Base-by-base conservation (phyloP, 2,113 vertebrate genomes). In the Papio anubis region DNA sequence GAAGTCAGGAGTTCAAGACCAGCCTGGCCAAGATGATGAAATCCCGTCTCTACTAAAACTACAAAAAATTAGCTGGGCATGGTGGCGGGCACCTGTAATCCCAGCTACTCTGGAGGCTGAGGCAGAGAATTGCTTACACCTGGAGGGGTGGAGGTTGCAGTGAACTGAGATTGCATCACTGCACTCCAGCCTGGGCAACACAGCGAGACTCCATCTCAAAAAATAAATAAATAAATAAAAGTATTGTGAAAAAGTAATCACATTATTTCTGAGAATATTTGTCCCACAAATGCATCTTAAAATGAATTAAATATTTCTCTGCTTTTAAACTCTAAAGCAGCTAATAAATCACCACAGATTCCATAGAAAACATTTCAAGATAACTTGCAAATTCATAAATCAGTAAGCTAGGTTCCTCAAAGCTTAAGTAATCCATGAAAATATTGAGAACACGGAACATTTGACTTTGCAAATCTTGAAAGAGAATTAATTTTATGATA, bases 401-500 rank as follows among this genome's bases (percentile, higher is more conserved):
- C 76, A 81, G 6, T 86, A 90, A 93, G 10, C 13, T 75, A 52
- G n/a, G 4, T 90, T 93, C 82, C 25, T 43, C 40, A 97, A 93
- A 90, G n/a, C 17, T 90, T 32, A 95, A 91, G 45, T 91, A 95
- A 92, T 9, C 17, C 17, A 50, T 45, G 35, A 73, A 86, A 85
- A 85, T 59, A 23, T 92, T 94, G 21, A 64, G 75, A 70, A 87
- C 48, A 45, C 18, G 52, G 45, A 52, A 40, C 17, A 86, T 86
- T 45, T 66, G 14, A 95, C 45, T 93, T 80, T 87, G 18, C 23
- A 79, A 88, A 80, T 7, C 27, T 75, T 52, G 20, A 14, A 43
- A 95, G 13, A 89, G 30, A 75, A 94, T 59, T 95, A 82, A 93
- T 85, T 92, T 89, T 94, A 68, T 45, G 43, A 85, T 11, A 80